These are phyloP conservation scores for Oscheius sp. DNA, from an alignment of 2,888 invertebrate species.

Conservation along the genomic window DNA sequence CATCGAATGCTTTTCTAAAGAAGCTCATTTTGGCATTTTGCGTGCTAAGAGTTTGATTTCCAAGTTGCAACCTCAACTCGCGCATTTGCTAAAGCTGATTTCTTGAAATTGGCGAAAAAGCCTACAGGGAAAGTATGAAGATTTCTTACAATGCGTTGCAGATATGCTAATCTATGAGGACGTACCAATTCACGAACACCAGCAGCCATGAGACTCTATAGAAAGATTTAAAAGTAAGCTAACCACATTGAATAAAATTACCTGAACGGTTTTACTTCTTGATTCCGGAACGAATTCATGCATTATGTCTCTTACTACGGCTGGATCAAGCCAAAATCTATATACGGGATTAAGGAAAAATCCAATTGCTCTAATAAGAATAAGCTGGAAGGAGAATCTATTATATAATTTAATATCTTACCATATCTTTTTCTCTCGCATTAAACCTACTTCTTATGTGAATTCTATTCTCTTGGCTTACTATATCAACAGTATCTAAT, in stretches of 20 bases:
- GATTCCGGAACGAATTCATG: slow-evolving; percentile 66
- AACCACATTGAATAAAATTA: background rate
- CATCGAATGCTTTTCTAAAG: slow-evolving; percentile 61
- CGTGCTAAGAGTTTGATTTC: slow-evolving; percentile 37
- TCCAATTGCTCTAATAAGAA: slow-evolving; percentile 66
- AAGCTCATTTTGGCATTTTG: slow-evolving; percentile 52
- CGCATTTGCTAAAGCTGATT: slow-evolving; percentile 58
- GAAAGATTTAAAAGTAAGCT: background rate
- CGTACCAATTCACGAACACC: slow-evolving; percentile 64
- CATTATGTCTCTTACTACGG: slow-evolving; percentile 67
- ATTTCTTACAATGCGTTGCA: slow-evolving; percentile 64
- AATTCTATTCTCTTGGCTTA: slow-evolving; percentile 50
- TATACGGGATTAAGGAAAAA: slow-evolving; percentile 68
- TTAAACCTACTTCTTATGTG: slow-evolving; percentile 56
- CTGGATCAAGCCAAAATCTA: slow-evolving; percentile 68
- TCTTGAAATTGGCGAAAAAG: background rate
- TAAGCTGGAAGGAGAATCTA: slow-evolving; percentile 36
- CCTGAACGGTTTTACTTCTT: slow-evolving; percentile 51
- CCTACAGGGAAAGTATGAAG: slow-evolving; percentile 53
- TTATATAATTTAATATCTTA: slow-evolving; percentile 14
- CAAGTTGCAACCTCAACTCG: slow-evolving; percentile 50
- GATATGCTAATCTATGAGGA: slow-evolving; percentile 57
- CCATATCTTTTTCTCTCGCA: slow-evolving; percentile 61
- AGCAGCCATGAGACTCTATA: slow-evolving; percentile 66
- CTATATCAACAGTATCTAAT: slow-evolving; percentile 55